Base-by-base conservation (phyloP, 2,888 invertebrate genomes). In the Dusona sp. region DNA sequence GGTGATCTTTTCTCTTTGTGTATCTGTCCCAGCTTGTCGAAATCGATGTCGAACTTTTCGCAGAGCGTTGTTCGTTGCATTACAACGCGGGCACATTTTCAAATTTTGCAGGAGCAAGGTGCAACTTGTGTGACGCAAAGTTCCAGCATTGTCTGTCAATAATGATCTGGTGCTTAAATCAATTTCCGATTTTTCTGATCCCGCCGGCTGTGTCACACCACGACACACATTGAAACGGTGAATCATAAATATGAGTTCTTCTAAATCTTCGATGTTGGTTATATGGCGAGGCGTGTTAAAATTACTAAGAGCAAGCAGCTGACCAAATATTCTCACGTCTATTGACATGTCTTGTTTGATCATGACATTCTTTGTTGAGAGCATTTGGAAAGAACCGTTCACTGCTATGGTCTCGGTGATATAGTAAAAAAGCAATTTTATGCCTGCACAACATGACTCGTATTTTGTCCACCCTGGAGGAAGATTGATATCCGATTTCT, bases 61-160 rank as follows among this genome's bases (percentile, higher is more conserved):
- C 57, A 64, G 54, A 42, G 19, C 16, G 33, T 33, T 51, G 6
- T 57, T 54, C 7, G 54, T 42, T 19, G 38, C 29, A 13, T 22
- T 51, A 45, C 77, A 77, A 48, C 33, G 36, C 19, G 22, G 19
- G 22, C 78, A 83, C n/a, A 68, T 42, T 77, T 57, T 68, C 38
- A 19, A 25, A 8, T 57, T 77, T 2, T 13, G 29, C 3, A 83
- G 70, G 1, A 80, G 11, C 42, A 83, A 42, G 77, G 33, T 19
- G 42, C 78, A 78, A 25, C 22, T 19, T 8, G 51, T 68, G 54
- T 78, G 83, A 33, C 83, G 70, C 72, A 77, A 51, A n/a, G 48
- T 70, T 13, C 33, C 13, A 25, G 45, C 48, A 48, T 45, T 25
- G 25, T 45, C 70, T 13, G 19, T 42, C 22, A 6, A 19, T 65